These are phyloP conservation scores for Rhinoraja longicauda DNA, from an alignment of 2,797 vertebrate species.

Conservation along the genomic window DNA sequence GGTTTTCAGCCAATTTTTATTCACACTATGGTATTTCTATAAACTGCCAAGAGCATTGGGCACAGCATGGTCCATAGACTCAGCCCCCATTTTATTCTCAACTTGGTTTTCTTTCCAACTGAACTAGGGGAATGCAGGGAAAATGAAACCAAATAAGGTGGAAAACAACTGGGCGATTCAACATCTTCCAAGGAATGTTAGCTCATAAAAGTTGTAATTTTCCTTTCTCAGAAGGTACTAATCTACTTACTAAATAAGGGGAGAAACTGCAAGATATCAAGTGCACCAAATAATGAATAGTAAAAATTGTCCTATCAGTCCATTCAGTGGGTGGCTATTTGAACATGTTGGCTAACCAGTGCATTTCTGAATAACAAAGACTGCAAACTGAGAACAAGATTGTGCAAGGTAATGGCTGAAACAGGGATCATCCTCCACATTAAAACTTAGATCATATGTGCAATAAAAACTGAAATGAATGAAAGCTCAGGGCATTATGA, in stretches of 20 bases:
- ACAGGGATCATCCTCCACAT: background rate
- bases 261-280: background rate
- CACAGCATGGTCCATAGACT: no score
- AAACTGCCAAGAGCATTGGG: no score
- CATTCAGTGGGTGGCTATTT: background rate
- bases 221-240: background rate
- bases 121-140: background rate
- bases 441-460: background rate
- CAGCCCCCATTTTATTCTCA: background rate
- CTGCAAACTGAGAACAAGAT: background rate
- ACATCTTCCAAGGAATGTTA: background rate
- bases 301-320: background rate
- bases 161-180: background rate
- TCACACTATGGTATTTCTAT: no score
- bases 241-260: background rate
- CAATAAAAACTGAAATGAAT: background rate
- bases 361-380: background rate
- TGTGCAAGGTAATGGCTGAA: background rate
- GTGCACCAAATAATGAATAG: background rate
- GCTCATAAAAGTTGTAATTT: background rate
- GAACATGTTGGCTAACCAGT: background rate
- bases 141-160: background rate
- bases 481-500: background rate
- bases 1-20: no score
- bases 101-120: background rate